Percentiles rank a stretch among this genome's conserved stretches.
phyloP scores from a whole-genome alignment of 2,888 invertebrate genomes.

The Tribolium freemani region DNA sequence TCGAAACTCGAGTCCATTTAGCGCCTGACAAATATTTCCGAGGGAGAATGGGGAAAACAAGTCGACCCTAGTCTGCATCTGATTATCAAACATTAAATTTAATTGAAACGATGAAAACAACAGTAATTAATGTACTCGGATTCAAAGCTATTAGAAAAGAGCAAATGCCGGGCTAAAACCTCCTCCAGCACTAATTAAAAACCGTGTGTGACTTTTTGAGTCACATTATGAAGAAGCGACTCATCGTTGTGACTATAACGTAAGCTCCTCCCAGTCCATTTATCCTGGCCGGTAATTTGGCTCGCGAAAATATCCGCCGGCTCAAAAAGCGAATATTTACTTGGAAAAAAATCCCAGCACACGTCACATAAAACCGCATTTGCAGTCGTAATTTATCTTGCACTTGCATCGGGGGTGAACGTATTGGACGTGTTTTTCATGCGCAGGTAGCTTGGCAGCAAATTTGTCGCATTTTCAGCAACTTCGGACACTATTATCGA shows the following conservation, averaged over 20 bases:
- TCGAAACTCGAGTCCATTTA: background rate
- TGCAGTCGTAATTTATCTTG: slow-evolving; percentile 33
- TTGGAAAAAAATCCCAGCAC: slow-evolving; percentile 19
- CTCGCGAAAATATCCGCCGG: slow-evolving; percentile 19
- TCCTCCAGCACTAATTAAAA: background rate
- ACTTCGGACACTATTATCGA: slow-evolving; percentile 1
- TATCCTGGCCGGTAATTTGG: slow-evolving; percentile 12
- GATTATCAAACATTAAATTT: slow-evolving; percentile 26
- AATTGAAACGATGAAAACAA: slow-evolving; percentile 7
- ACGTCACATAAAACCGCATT: slow-evolving; percentile 32
- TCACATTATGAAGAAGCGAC: background rate
- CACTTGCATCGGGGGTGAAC: slow-evolving; percentile 25
- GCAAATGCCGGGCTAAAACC: background rate
- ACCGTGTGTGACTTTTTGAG: background rate
- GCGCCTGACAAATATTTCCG: background rate
- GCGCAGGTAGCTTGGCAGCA: background rate
- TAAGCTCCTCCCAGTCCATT: slow-evolving; percentile 11
- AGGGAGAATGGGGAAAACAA: slow-evolving; percentile 4
- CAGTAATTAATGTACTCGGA: background rate
- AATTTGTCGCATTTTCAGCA: background rate
- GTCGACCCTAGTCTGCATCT: slow-evolving; percentile 12
- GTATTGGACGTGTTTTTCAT: slow-evolving; percentile 28
- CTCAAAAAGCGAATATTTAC: slow-evolving; percentile 19
- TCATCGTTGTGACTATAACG: slow-evolving; percentile 7
- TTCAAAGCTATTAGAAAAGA: background rate